Percentiles rank a stretch among this genome's conserved stretches.
Evolutionary conservation across 1,140 invertebrate species (phyloP).

Genomic region (Gyrodactylus salaris): DNA sequence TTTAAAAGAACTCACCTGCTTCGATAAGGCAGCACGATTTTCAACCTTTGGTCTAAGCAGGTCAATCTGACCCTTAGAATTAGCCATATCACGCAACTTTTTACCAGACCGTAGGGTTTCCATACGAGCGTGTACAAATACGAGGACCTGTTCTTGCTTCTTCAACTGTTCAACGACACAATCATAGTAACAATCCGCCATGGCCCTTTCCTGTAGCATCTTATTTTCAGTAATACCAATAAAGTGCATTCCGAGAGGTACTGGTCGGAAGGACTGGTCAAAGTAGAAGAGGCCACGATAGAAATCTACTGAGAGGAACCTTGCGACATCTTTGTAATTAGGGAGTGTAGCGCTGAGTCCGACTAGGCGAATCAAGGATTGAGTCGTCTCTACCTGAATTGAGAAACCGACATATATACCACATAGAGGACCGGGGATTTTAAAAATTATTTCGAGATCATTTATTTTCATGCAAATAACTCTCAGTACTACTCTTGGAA

Average conservation of each 20-base stretch:
- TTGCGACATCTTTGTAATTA: conserved; percentile 78
- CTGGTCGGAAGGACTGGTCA: conserved; percentile 69
- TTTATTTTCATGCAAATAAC: too few species aligned
- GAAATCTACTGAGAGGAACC: conserved; percentile 67
- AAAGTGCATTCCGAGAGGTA: conserved; percentile 45
- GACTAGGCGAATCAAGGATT: conserved; percentile 86
- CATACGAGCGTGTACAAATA: conserved; percentile 90
- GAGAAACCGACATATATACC: too few species aligned
- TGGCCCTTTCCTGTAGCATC: conserved; percentile 39
- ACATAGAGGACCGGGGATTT: too few species aligned
- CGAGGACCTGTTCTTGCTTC: conserved; percentile 39
- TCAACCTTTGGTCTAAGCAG: conserved; percentile 11
- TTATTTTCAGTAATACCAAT: conserved; percentile 37
- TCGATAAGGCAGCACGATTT: conserved; percentile 5
- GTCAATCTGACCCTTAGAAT: conserved; percentile 15
- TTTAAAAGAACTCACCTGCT: background rate
- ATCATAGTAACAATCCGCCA: conserved; percentile 72
- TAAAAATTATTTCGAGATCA: too few species aligned
- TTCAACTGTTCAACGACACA: conserved; percentile 28
- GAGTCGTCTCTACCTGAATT: conserved; percentile 49
- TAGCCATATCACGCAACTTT: conserved; percentile 17
- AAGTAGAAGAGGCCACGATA: conserved; percentile 75
- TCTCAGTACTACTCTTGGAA: too few species aligned
- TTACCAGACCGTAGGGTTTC: conserved; percentile 56
- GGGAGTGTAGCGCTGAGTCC: conserved; percentile 83